Conservation (phyloP, 2,888 invertebrate genomes). For the Pristionchus japonicus region DNA sequence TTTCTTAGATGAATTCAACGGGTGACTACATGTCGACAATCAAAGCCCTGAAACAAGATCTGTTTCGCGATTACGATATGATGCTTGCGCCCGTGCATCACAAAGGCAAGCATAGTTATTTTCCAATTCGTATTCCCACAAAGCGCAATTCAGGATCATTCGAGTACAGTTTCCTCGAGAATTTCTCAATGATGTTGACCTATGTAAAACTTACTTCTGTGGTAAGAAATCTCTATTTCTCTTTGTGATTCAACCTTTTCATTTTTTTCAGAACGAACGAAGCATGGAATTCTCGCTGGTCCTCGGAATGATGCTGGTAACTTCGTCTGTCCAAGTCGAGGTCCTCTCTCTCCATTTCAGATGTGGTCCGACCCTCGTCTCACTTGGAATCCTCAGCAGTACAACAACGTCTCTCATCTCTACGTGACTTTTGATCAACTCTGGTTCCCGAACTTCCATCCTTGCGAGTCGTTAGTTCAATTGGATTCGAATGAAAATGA, state of each 20-base stretch:
- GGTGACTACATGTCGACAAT: background rate
- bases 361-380: constrained; percentile 21
- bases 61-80: background rate
- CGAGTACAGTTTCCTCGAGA: background rate
- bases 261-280: background rate
- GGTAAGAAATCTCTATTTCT: background rate
- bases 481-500: too few species aligned
- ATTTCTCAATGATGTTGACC: background rate
- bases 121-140: background rate
- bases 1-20: background rate
- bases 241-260: too few species aligned
- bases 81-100: background rate
- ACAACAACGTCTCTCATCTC: constrained; percentile 3
- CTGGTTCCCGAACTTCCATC: constrained; percentile 38
- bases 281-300: constrained; percentile 10
- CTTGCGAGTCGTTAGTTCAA: constrained; percentile 12
- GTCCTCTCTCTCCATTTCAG: background rate
- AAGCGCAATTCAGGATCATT: background rate
- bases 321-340: too few species aligned
- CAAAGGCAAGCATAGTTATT: background rate
- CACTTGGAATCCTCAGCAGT: background rate
- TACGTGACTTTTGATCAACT: background rate
- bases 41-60: background rate
- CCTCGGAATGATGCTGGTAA: background rate
- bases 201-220: background rate